These are phyloP conservation scores for Xylota segnis DNA, from an alignment of 2,888 invertebrate genomes.

Conservation along the genomic window DNA sequence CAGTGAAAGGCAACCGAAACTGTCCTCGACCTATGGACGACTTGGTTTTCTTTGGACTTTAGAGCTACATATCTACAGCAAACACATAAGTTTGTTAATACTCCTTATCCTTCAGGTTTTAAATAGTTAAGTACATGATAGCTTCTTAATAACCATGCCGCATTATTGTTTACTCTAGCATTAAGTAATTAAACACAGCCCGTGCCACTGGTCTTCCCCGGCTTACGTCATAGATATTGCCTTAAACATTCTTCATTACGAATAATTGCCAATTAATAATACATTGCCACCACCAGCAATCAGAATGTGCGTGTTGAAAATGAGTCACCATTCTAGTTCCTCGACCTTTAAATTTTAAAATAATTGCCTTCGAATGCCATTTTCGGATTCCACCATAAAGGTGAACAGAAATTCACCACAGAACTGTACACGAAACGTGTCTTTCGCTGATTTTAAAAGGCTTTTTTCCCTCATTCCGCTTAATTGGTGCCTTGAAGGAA, in stretches of 20 bases:
- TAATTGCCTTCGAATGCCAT: constrained; percentile 1
- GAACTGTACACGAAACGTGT: neutral
- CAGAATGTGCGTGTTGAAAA: constrained; percentile 13
- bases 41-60: too few species aligned
- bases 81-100: too few species aligned
- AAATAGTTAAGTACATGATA: too few species aligned
- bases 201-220: neutral
- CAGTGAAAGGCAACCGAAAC: too few species aligned
- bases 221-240: neutral
- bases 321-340: constrained; percentile 29
- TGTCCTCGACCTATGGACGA: too few species aligned
- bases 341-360: constrained; percentile 39
- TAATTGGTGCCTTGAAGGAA: constrained; percentile 18
- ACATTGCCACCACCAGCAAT: constrained; percentile 1
- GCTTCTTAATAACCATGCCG: too few species aligned
- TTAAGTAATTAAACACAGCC: neutral
- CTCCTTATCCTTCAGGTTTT: too few species aligned
- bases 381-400: neutral
- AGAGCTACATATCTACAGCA: too few species aligned
- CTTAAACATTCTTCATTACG: neutral
- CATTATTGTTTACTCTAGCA: too few species aligned
- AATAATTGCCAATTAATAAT: constrained; percentile 9
- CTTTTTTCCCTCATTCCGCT: neutral
- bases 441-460: neutral
- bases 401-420: neutral